Conservation (phyloP, 2,113 vertebrate genomes). For the Rattus rattus region DNA sequence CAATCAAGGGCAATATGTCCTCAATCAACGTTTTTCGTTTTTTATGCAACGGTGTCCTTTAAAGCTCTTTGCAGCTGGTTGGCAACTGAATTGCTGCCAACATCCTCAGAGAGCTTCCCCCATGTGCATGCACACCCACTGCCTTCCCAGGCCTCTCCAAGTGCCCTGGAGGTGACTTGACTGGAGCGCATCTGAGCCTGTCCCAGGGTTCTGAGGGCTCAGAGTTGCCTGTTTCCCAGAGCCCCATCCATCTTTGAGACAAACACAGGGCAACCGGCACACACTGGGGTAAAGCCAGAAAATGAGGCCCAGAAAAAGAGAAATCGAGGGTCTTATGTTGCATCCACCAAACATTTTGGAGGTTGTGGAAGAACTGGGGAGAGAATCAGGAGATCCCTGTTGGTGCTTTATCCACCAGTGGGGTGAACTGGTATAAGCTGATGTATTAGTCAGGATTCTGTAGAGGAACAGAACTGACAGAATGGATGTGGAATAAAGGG, state of each 20-base stretch:
- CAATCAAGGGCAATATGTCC: slow-evolving; percentile 84
- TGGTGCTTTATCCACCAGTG: rapidly evolving
- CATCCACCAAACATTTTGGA: not conserved
- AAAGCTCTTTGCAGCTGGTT: slow-evolving; percentile 87
- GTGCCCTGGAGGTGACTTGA: slow-evolving; percentile 70
- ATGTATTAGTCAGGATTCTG: not conserved
- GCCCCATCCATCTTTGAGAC: not conserved
- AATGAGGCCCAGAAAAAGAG: rapidly evolving
- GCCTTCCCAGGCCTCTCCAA: slow-evolving; percentile 73
- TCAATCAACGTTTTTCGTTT: slow-evolving; percentile 82
- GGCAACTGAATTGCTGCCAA: slow-evolving; percentile 84
- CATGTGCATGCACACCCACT: slow-evolving; percentile 61
- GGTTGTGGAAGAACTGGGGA: not conserved
- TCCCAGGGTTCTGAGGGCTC: not conserved
- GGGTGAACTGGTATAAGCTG: not conserved
- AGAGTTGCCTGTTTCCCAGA: not conserved
- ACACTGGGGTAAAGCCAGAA: not conserved
- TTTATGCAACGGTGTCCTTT: slow-evolving; percentile 84
- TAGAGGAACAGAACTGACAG: not conserved
- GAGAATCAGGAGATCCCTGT: rapidly evolving
- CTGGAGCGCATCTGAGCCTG: not conserved
- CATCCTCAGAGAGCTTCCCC: slow-evolving; percentile 78
- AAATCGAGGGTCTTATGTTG: not conserved
- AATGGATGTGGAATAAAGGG: not conserved
- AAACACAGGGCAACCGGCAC: no score